A percentile compares a stretch with the other conserved stretches of the same genome.
Conservation (phyloP, 1,140 invertebrate genomes). For the Drosophila sproati region DNA sequence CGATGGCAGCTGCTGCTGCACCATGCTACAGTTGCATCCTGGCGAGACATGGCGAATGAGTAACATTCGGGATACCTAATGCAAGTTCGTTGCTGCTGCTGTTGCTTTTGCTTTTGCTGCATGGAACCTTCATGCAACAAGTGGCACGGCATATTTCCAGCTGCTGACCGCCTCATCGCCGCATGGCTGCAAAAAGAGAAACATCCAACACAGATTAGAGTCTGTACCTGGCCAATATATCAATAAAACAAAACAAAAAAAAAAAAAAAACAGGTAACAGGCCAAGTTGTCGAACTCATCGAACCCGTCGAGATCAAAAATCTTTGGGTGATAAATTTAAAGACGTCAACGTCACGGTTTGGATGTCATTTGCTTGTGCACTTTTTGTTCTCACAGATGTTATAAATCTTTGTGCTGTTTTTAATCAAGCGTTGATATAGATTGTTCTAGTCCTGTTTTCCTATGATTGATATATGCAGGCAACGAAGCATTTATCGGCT, state of each 20-base stretch:
- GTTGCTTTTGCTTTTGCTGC: conserved; percentile 31
- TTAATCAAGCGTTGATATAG: conserved; percentile 16
- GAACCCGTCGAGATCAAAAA: conserved; percentile 40
- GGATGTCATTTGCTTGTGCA: neutral
- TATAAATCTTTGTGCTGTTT: conserved; percentile 1
- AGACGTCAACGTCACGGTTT: conserved; percentile 4
- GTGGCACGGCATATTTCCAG: conserved; percentile 64
- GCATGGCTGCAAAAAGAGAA: conserved; percentile 47
- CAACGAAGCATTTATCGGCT: conserved; percentile 34
- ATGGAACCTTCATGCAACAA: conserved; percentile 66
- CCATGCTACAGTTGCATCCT: conserved; percentile 49
- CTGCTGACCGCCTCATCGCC: conserved; percentile 63
- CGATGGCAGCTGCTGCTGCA: conserved; percentile 44
- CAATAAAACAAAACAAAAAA: conserved; percentile 35
- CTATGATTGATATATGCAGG: conserved; percentile 17
- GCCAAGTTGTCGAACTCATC: conserved; percentile 42
- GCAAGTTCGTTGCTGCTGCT: conserved; percentile 60
- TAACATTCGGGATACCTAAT: conserved; percentile 44
- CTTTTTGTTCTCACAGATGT: neutral
- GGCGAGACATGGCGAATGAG: conserved; percentile 65
- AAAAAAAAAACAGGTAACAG: conserved; percentile 17
- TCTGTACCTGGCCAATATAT: neutral
- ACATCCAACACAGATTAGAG: conserved; percentile 13
- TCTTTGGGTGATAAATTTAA: conserved; percentile 51
- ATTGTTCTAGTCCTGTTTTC: conserved; percentile 6